phyloP scores from a whole-genome alignment of 2,797 vertebrate genomes.

The Squalus acanthias region DNA sequence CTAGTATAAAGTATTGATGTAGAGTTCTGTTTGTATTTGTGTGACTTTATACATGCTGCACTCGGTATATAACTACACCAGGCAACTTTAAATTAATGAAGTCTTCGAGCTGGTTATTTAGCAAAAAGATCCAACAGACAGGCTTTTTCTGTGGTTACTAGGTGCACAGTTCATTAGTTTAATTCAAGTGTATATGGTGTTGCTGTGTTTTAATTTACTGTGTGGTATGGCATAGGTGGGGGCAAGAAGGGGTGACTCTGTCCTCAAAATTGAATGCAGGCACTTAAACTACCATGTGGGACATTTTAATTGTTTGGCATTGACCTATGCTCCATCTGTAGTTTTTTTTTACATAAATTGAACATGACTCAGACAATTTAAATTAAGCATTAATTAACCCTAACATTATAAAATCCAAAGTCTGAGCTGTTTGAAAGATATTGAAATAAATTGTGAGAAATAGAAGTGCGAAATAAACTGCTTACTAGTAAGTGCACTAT shows the following conservation, averaged over 20 bases:
- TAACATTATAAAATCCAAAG: background rate
- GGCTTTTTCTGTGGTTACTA: too few relatives aligned
- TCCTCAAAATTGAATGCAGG: background rate
- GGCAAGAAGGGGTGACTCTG: background rate
- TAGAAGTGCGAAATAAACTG: background rate
- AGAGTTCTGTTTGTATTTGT: background rate
- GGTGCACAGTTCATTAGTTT: background rate
- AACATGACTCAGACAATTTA: background rate
- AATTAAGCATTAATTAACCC: background rate
- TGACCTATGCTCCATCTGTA: background rate
- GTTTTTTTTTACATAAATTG: background rate
- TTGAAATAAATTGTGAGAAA: background rate
- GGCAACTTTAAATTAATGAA: background rate
- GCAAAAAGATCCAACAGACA: background rate
- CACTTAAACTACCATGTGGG: background rate
- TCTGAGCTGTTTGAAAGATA: background rate
- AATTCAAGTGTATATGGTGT: background rate
- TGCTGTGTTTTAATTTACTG: background rate
- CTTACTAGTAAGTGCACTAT: background rate
- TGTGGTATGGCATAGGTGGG: background rate
- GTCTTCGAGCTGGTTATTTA: background rate
- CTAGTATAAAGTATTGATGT: background rate
- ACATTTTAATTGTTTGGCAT: background rate
- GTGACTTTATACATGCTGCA: background rate
- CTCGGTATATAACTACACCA: background rate